These are phyloP conservation scores for Pyrochroa serraticornis DNA, from an alignment of 2,888 invertebrate species.

Conservation along the genomic window DNA sequence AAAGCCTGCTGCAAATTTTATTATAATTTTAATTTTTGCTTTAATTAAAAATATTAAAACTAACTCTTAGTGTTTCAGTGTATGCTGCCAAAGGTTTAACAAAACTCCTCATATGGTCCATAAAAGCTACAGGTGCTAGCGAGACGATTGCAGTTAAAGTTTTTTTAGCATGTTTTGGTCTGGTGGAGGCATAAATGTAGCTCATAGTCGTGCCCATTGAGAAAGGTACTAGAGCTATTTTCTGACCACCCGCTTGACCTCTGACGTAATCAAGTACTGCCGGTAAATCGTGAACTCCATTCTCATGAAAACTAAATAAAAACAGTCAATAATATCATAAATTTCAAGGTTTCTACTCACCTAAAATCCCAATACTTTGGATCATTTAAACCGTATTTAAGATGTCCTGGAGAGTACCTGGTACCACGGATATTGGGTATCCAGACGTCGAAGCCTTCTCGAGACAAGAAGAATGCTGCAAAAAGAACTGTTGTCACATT, in stretches of 20 bases:
- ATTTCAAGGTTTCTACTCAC: slow-evolving; percentile 44
- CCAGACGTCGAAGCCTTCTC: slow-evolving; percentile 76
- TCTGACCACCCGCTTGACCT: slow-evolving; percentile 48
- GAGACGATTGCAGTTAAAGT: slow-evolving; percentile 69
- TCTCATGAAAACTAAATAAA: slow-evolving; percentile 77
- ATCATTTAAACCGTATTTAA: slow-evolving; percentile 60
- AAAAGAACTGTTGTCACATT: slow-evolving; percentile 32
- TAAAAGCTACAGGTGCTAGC: slow-evolving; percentile 70
- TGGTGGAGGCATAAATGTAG: slow-evolving; percentile 70
- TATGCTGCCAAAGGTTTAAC: slow-evolving; percentile 18
- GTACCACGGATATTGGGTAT: slow-evolving; percentile 82
- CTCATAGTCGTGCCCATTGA: slow-evolving; percentile 84
- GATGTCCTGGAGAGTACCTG: slow-evolving; percentile 70
- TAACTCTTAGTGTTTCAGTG: slow-evolving; percentile 21
- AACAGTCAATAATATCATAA: background rate
- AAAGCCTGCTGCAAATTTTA: background rate
- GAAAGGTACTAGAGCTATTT: slow-evolving; percentile 79
- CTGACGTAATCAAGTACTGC: slow-evolving; percentile 78
- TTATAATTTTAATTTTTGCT: background rate
- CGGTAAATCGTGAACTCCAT: slow-evolving; percentile 82
- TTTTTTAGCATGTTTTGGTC: slow-evolving; percentile 68
- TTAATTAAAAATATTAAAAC: slow-evolving; percentile 10
- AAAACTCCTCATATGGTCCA: slow-evolving; percentile 60
- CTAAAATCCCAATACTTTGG: slow-evolving; percentile 69
- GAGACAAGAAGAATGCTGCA: slow-evolving; percentile 67